Base-by-base conservation (phyloP, 2,113 vertebrate species). In the Pteropus alecto region DNA sequence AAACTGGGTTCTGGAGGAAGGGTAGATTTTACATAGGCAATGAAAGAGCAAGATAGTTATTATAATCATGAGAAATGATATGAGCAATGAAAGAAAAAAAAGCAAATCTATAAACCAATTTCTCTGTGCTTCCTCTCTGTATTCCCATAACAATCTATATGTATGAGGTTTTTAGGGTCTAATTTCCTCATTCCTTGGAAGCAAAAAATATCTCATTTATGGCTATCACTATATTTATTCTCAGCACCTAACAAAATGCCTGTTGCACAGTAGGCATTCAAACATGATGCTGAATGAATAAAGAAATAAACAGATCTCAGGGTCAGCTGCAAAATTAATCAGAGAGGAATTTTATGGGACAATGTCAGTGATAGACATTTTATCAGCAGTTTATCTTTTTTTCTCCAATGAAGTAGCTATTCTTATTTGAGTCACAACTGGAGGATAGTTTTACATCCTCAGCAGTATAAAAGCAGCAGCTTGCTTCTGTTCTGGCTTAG, bases 381-480 rank as follows among this genome's bases (percentile, higher is more conserved):
- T 85, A 79, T 65, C 35, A 56, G 46, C n/a, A 84, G 71, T 86
- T 7, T 58, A 46, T 65, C 56, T 35, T 90, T 91, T 93, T 78
- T 65, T 78, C 43, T 93, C 28, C 3, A 54, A 19, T 54, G 16
- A 48, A 16, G 48, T 82, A 76, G 48, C 41, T 93, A 67, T 73
- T 92, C 67, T 78, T 56, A 61, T 76, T 92, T 30, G 48, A 88
- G 79, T 90, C 54, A 79, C 63, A 84, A 30, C 46, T 46, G 43
- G 11, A 89, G 68, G 51, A 83, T 68, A 21, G 28, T 70, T 95
- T 95, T 95, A 78, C n/a, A 77, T 61, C 61, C 35, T 89, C 76
- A 54, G 77, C 28, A 89, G 61, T 61, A 83, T 61, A 60, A 93
- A 76, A 51, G 61, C 67, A 54, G 54, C 26, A 89, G n/a, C 48